phyloP scores from a whole-genome alignment of 1,140 invertebrate genomes.

The Drosophila kepulauana region DNA sequence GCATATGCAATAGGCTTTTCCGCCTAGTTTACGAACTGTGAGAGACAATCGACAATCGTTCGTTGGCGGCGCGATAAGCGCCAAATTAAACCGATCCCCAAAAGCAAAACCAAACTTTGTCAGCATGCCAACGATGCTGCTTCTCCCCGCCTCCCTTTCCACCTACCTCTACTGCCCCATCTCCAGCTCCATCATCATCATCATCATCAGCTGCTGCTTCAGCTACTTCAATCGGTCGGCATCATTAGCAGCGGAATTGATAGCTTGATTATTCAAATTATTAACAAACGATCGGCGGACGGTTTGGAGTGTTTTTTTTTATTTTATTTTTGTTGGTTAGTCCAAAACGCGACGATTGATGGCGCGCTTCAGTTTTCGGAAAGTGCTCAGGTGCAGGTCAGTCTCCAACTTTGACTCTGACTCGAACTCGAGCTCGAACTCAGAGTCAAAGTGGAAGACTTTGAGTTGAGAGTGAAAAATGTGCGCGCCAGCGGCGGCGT shows the following conservation, averaged over 20 bases:
- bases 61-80: conserved; percentile 57
- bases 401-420: conserved; percentile 6
- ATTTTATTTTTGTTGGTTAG: conserved; percentile 25
- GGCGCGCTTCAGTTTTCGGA: conserved; percentile 65
- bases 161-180: background rate
- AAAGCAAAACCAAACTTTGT: conserved; percentile 11
- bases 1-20: conserved; percentile 69
- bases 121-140: too few species aligned
- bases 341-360: conserved; percentile 62
- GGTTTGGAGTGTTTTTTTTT: conserved; percentile 17
- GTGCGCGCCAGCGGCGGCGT: conserved; percentile 72
- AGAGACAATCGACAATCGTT: conserved; percentile 50
- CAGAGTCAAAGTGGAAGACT: conserved; percentile 25
- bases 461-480: conserved; percentile 72
- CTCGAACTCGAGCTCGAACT: background rate
- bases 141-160: background rate
- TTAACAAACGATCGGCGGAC: conserved; percentile 75
- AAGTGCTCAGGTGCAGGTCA: conserved; percentile 62
- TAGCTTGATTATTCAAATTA: conserved; percentile 85
- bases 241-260: conserved; percentile 84
- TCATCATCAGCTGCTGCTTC: conserved; percentile 20
- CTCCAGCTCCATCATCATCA: conserved; percentile 27
- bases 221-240: conserved; percentile 65
- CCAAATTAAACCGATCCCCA: conserved; percentile 53
- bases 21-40: conserved; percentile 77